These are phyloP conservation scores for Cinara cedri DNA, from an alignment of 2,888 invertebrate genomes.

Conservation along the genomic window DNA sequence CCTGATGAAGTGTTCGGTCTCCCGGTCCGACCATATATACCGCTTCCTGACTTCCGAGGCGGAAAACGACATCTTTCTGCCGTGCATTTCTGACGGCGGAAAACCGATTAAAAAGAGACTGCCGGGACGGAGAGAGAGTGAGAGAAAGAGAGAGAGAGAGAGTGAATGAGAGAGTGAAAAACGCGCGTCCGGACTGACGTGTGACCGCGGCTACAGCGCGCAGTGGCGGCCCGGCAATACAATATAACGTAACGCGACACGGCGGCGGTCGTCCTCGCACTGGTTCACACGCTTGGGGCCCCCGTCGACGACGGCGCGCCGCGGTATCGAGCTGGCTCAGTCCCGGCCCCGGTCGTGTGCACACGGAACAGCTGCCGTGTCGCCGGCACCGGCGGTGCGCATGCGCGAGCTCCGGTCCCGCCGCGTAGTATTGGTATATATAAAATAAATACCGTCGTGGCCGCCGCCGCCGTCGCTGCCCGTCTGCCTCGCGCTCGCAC, in stretches of 20 bases:
- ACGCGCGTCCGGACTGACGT: too few species aligned
- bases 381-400: slow-evolving; percentile 29
- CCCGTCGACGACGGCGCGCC: slow-evolving; percentile 28
- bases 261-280: slow-evolving; percentile 50
- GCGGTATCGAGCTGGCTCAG: slow-evolving; percentile 56
- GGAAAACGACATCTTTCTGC: background rate
- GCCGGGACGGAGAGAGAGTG: too few species aligned
- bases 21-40: slow-evolving; percentile 54
- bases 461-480: background rate
- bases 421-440: slow-evolving; percentile 6
- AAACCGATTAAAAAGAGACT: background rate
- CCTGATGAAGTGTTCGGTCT: slow-evolving; percentile 52
- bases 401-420: slow-evolving; percentile 53
- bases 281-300: slow-evolving; percentile 52
- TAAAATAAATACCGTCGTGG: too few species aligned
- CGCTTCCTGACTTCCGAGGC: slow-evolving; percentile 40
- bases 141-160: too few species aligned
- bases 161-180: too few species aligned
- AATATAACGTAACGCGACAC: slow-evolving; percentile 26
- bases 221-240: background rate
- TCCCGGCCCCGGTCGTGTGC: slow-evolving; percentile 51
- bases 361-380: slow-evolving; percentile 44
- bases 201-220: too few species aligned
- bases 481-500: background rate
- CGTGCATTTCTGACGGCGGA: too few species aligned